Evolutionary conservation across 2,797 vertebrate genomes (phyloP), one percentile per base, ranked within the genome.

Genomic region (Momotus momota): DNA sequence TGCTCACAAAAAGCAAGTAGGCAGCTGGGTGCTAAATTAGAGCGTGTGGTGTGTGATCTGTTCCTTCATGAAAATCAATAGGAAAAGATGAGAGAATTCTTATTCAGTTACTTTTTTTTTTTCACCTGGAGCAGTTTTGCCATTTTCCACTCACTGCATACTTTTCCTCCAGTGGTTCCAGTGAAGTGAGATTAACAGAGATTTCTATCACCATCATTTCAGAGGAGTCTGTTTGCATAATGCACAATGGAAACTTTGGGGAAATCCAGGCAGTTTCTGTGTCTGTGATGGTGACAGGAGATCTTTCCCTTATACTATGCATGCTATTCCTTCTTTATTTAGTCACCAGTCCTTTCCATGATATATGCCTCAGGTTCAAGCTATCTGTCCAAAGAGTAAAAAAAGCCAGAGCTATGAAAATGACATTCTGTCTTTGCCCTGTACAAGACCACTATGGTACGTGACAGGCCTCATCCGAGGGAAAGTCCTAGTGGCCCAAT

Each of bases 271-370:
- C 17, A 57, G 6, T 19, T 29, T 87, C 40, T 58, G 33, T 45
- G 14, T 22, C 43, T 27, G 21, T 38, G 17, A 20, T 22, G 22
- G 20, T 19, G 13, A 38, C 15, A 43, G n/a, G 6, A 86, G 19
- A 41, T 35, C 15, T 9, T 12, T 17, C 10, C 22, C 29, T 73
- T 21, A 9, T 1, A 3, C 0, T 1, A 3, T 7, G 6, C n/a
- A 13, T 55, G 43, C 5, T 61, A 8, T 31, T 64, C 15, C 23
- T 33, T 57, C 7, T 41, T 51, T 55, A 48, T 26, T 48, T 62
- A 81, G 14, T n/a, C 14, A 41, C 21, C 38, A 25, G 29, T 72
- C 26, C 25, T 92, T 65, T 41, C 23, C 3, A 4, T 29, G 7
- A 3, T 8, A 13, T 41, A 79, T 80, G 38, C 45, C 25, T 48